Evolutionary conservation across 2,888 invertebrate species (phyloP).

Genomic region (Phyto melanocephala): DNA sequence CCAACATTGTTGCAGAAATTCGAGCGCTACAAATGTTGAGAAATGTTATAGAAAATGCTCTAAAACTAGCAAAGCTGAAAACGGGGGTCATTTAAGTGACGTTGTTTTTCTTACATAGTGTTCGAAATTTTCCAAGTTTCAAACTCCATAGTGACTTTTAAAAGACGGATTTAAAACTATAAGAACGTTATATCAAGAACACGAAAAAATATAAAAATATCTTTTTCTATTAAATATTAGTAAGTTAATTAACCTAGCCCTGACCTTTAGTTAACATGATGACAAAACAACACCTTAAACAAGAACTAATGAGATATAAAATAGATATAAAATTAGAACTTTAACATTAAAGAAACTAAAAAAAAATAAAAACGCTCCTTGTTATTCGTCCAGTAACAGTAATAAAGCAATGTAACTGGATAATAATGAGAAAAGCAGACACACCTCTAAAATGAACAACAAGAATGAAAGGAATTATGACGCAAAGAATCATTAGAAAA

Average conservation of each 20-base stretch:
- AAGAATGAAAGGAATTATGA: neutral
- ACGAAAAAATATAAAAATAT: conserved; percentile 14
- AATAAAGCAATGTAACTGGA: neutral
- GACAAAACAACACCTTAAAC: neutral
- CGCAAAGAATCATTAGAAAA: neutral
- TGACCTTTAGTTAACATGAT: too few relatives aligned
- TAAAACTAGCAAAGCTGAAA: too few relatives aligned
- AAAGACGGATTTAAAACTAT: neutral
- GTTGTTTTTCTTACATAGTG: too few relatives aligned
- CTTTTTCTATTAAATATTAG: conserved; percentile 8
- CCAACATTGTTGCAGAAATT: too few relatives aligned
- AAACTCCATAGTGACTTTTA: too few relatives aligned
- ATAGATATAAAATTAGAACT: neutral
- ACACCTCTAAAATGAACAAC: conserved; percentile 24
- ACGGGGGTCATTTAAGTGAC: too few relatives aligned
- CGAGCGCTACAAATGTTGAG: too few relatives aligned
- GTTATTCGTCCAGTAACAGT: neutral
- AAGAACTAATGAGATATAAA: neutral
- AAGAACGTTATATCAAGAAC: neutral
- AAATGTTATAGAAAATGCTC: too few relatives aligned
- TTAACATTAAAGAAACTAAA: neutral
- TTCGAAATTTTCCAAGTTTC: too few relatives aligned
- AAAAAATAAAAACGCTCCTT: conserved; percentile 21
- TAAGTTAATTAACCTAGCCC: conserved; percentile 51
- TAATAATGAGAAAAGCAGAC: neutral